A percentile compares a stretch with the other conserved stretches of the same genome.
Conservation (phyloP, 2,888 invertebrate species). For the Drosophila affinis region DNA sequence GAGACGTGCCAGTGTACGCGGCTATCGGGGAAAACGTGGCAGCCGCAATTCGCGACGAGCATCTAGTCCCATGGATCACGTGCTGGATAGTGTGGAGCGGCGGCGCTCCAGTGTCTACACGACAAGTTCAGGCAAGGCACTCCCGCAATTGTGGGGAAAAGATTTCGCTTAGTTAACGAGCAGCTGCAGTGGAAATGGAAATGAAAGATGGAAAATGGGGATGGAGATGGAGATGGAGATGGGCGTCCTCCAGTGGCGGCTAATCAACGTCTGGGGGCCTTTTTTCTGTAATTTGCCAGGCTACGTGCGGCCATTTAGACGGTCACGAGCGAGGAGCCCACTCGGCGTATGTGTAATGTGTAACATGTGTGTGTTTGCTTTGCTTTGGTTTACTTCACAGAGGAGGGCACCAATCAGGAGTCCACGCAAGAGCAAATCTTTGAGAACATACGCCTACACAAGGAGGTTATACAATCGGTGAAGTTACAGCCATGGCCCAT, state of each 20-base stretch:
- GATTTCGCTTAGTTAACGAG: slow-evolving; percentile 55
- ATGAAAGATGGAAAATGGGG: slow-evolving; percentile 3
- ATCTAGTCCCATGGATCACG: slow-evolving; percentile 85
- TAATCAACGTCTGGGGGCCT: slow-evolving; percentile 66
- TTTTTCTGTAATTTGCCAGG: slow-evolving; percentile 56
- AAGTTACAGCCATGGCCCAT: slow-evolving; percentile 94
- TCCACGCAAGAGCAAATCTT: slow-evolving; percentile 94
- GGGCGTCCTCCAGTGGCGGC: slow-evolving; percentile 63
- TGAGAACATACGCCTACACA: slow-evolving; percentile 94
- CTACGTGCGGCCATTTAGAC: slow-evolving; percentile 64
- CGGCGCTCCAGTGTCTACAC: slow-evolving; percentile 91
- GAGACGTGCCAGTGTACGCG: slow-evolving; percentile 89
- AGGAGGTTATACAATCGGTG: slow-evolving; percentile 94
- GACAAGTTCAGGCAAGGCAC: slow-evolving; percentile 93
- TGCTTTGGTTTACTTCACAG: slow-evolving; percentile 84
- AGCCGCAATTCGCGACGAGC: slow-evolving; percentile 85
- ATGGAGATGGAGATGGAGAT: neutral
- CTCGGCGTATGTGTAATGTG: slow-evolving; percentile 61
- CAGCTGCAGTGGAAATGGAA: slow-evolving; percentile 4
- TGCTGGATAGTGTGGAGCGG: slow-evolving; percentile 83
- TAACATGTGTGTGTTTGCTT: slow-evolving; percentile 81
- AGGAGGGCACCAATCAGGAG: slow-evolving; percentile 87
- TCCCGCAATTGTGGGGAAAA: slow-evolving; percentile 33
- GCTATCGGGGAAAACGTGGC: slow-evolving; percentile 86
- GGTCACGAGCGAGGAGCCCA: slow-evolving; percentile 43